Percentiles rank a stretch among this genome's conserved stretches.
Conservation (phyloP, 2,888 invertebrate species). For the Limnephilus auricula region DNA sequence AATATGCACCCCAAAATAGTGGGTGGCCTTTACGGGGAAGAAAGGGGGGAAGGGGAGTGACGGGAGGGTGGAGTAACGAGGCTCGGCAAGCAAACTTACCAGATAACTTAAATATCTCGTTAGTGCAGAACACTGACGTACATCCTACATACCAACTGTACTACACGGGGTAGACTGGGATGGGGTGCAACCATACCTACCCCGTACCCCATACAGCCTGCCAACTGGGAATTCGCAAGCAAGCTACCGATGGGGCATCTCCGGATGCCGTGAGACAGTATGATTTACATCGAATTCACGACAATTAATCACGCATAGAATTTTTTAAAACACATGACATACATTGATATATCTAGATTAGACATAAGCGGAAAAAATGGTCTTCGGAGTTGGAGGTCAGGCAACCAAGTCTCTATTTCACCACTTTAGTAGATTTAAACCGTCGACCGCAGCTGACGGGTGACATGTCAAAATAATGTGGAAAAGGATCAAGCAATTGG, state of each 20-base stretch:
- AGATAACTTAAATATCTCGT: slow-evolving; percentile 66
- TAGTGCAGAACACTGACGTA: slow-evolving; percentile 64
- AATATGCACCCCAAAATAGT: slow-evolving; percentile 24
- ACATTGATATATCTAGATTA: no score
- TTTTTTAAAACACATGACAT: no score
- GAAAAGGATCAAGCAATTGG: no score
- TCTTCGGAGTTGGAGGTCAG: no score
- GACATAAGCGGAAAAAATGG: no score
- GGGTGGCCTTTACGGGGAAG: slow-evolving; percentile 18
- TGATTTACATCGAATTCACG: background rate
- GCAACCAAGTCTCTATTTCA: no score
- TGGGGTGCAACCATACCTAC: slow-evolving; percentile 4
- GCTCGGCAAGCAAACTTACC: slow-evolving; percentile 65
- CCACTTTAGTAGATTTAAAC: no score
- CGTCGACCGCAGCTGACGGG: no score
- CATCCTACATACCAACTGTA: background rate
- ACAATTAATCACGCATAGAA: no score
- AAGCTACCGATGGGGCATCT: background rate
- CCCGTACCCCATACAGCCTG: background rate
- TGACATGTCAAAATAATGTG: no score
- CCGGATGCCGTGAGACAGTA: background rate
- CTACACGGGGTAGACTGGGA: slow-evolving; percentile 37
- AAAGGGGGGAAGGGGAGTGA: slow-evolving; percentile 27
- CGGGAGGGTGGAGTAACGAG: slow-evolving; percentile 60
- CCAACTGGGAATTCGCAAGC: background rate